These are phyloP conservation scores for Mus musculus DNA, from an alignment of 2,113 vertebrate species.

Conservation along the genomic window GRCm39 chr17:34298501-34299000, in stretches of 20 bases:
- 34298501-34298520: constrained; percentile 54
- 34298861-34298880: background rate
- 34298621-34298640: background rate
- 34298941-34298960: constrained; percentile 86
- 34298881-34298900: background rate
- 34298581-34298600: background rate
- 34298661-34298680: background rate
- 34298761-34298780: constrained; percentile 33
- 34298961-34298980: background rate
- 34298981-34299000: background rate
- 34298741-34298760: background rate
- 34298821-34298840: background rate
- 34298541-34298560: background rate
- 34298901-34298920: background rate
- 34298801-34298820: background rate
- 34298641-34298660: background rate
- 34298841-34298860: background rate
- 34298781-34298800: background rate
- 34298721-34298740: constrained; percentile 17
- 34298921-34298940: constrained; percentile 83
- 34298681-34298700: background rate
- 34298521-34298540: background rate
- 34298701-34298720: background rate
- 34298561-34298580: background rate
- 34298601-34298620: background rate